Conservation (phyloP, 2,888 invertebrate genomes). For the Tryphoninae sp. region DNA sequence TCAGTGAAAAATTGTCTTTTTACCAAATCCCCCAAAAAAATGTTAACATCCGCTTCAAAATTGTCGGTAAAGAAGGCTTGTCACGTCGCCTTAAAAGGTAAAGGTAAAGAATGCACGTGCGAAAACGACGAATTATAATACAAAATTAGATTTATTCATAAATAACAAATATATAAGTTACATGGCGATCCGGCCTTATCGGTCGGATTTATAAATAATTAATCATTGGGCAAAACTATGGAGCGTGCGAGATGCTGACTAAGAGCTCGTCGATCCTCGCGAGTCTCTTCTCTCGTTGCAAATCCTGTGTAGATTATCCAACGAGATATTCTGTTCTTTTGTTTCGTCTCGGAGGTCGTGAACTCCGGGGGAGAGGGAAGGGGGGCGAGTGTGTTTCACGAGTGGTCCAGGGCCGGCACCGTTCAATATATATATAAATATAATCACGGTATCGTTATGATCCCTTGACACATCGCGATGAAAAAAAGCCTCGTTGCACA, state of each 20-base stretch:
- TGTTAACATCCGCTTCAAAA: no score
- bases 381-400: conserved; percentile 41
- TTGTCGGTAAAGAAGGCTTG: no score
- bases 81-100: conserved; percentile 23
- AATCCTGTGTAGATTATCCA: conserved; percentile 25
- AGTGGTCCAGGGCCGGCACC: conserved; percentile 59
- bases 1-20: no score
- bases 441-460: conserved; percentile 40
- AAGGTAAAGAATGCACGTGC: conserved; percentile 61
- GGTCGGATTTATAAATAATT: conserved; percentile 73
- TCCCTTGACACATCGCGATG: conserved; percentile 37
- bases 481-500: conserved; percentile 46
- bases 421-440: conserved; percentile 18
- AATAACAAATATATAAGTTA: conserved; percentile 78
- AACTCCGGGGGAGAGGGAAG: conserved; percentile 48
- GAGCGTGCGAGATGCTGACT: conserved; percentile 72
- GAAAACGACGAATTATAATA: conserved; percentile 62
- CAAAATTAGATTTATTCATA: conserved; percentile 75
- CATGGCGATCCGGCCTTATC: conserved; percentile 69
- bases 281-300: conserved; percentile 16
- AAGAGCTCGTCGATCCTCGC: conserved; percentile 67
- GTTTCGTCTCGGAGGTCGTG: conserved; percentile 42
- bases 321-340: conserved; percentile 46
- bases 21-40: no score
- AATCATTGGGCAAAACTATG: conserved; percentile 74